Percentiles rank a stretch among this genome's conserved stretches.
phyloP scores from a whole-genome alignment of 2,797 vertebrate genomes.

The Hyperoplus immaculatus region DNA sequence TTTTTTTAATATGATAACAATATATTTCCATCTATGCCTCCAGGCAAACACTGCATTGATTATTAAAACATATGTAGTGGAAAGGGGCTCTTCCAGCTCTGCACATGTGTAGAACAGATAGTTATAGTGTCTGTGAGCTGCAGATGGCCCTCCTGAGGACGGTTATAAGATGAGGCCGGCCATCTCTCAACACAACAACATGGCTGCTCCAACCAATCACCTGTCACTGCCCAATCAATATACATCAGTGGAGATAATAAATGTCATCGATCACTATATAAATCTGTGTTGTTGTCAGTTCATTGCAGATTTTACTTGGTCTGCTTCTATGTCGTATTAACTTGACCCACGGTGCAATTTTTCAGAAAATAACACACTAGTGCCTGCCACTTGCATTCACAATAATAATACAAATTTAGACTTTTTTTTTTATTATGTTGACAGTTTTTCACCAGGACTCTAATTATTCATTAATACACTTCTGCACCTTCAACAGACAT shows the following conservation, averaged over 20 bases:
- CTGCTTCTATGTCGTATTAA: conserved; percentile 48
- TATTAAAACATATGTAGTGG: conserved; percentile 37
- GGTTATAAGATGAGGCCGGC: conserved; percentile 42
- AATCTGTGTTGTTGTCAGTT: conserved; percentile 70
- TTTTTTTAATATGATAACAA: conserved; percentile 26
- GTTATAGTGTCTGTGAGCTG: conserved; percentile 40
- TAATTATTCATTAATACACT: conserved; percentile 34
- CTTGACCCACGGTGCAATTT: conserved; percentile 38
- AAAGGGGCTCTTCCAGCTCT: conserved; percentile 21
- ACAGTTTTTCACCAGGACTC: not conserved
- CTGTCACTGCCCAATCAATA: conserved; percentile 71
- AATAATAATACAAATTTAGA: conserved; percentile 29
- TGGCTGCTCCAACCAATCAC: conserved; percentile 53
- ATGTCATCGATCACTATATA: conserved; percentile 67
- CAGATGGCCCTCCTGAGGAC: conserved; percentile 50
- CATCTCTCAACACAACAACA: conserved; percentile 59
- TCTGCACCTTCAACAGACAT: conserved; percentile 25
- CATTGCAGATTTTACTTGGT: conserved; percentile 62
- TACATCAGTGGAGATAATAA: conserved; percentile 75
- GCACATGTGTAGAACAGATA: conserved; percentile 40
- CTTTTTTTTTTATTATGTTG: conserved; percentile 30
- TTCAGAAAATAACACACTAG: conserved; percentile 32
- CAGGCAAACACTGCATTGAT: conserved; percentile 35
- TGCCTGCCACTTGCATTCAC: not conserved
- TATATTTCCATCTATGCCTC: conserved; percentile 8